Base-by-base conservation (phyloP, 2,888 invertebrate species). In the Morpho deidamia region DNA sequence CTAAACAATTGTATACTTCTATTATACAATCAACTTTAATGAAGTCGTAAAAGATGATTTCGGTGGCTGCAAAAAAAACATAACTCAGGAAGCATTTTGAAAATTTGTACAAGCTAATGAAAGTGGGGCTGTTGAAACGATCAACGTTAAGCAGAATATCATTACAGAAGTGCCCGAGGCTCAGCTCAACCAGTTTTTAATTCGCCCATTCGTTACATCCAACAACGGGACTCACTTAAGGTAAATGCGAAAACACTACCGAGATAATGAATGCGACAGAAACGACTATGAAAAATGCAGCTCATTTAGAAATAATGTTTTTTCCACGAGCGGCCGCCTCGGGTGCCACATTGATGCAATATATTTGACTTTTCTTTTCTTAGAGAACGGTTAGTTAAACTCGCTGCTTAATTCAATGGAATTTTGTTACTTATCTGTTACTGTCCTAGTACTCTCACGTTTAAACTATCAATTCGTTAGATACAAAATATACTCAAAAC, bases 191-290 rank as follows among this genome's bases (percentile, higher is more conserved):
- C 48, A 40, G 11, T 48, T 48, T 48, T 33, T 48, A 48, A 48
- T 48, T 48, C 23, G 41, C 34, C 40, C 40, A 41, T 41, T 48
- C 40, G 40, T 48, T 33, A 48, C 33, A 40, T 34, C 12, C 12
- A 12, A 48, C 23, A 7, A 3, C 12, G 35, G 35, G 38, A 39
- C 11, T 41, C 40, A 40, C 41, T 48, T 48, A 41, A 40, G 40
- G 48, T 48, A 48, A 48, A 48, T 23, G 48, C 41, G 11, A 32
- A 10, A 47, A 48, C 34, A 14, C 34, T 48, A 40, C 38, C 47
- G 12, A 41, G 40, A 41, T 34, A 34, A 39, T 33, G 23, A 48
- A 40, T 40, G 48, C 48, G 48, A 41, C 40, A 41, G 34, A 40
- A 41, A 48, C 12, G 48, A 33, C 40, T 40, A 10, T 40, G 48